Evolutionary conservation across 2,113 vertebrate genomes (phyloP), one percentile per base, ranked within the genome.

Genomic region (Mungos mungo): DNA sequence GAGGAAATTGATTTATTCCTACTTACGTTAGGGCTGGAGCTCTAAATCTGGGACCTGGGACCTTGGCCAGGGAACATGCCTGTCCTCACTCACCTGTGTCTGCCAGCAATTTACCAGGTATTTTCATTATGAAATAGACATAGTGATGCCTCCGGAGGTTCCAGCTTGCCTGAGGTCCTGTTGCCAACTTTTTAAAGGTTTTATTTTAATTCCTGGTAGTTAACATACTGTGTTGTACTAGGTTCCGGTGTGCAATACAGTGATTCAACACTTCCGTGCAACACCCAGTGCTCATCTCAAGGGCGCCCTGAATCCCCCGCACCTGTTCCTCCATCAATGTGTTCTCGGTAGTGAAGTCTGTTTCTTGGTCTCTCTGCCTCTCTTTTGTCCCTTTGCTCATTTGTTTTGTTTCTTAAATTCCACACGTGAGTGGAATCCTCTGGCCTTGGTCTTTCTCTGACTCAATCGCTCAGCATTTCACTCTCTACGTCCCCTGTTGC

Each of bases 91-190:
- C 9, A 8, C 18, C 27, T 2, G 0, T 9, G 52, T 14, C 69
- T 33, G 3, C 25, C 21, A 4, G 74, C 41, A 54, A 60, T 1
- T 0, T 3, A 18, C 13, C 33, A 1, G 3, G 1, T 27, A 33
- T 93, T 41, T 54, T 63, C 87, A 2, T 29, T 1, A 3, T 27
- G 54, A 81, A 41, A 4, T 2, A 52, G 84, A 54, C 47, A 12
- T 0, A 12, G 25, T 1, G n/a, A 8, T 2, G 5, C 33, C 2
- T 0, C 0, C 15, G 15, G 15, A 4, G 18, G 0, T 2, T 16
- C 18, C 0, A 1, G 1, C 12, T 7, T 0, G 5, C 41, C 45
- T 2, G 19, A 0, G 45, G 68, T 11, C 0, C 0, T 10, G n/a
- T 3, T 0, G 35, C 33, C 13, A 2, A 0, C 15, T 77, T 27